These are phyloP conservation scores for Mormyrus iriodes DNA, from an alignment of 2,113 vertebrate genomes.

Conservation along the genomic window DNA sequence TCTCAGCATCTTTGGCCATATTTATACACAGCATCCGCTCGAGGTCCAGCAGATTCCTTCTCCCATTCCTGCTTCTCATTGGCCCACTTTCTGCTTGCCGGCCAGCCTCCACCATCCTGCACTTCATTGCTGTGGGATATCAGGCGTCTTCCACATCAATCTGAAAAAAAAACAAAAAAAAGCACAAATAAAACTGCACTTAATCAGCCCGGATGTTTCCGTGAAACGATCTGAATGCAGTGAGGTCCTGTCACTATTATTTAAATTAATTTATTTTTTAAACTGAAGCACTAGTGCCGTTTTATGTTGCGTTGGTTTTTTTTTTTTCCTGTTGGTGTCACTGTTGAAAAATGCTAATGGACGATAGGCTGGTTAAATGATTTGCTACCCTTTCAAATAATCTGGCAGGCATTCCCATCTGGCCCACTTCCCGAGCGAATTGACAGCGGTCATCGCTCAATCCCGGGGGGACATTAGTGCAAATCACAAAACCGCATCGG, in stretches of 20 bases:
- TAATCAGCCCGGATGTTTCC: conserved; percentile 36
- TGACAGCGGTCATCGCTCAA: conserved; percentile 59
- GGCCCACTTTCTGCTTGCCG: neutral
- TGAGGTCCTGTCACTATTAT: conserved; percentile 32
- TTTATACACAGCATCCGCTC: conserved; percentile 31
- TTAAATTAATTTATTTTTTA: conserved; percentile 12
- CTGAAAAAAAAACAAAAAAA: neutral
- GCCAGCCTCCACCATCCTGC: neutral
- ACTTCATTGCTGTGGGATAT: neutral
- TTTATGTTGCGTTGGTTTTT: conserved; percentile 44
- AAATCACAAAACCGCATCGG: conserved; percentile 55
- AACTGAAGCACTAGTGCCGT: conserved; percentile 44
- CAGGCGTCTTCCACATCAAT: neutral
- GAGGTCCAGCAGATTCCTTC: neutral
- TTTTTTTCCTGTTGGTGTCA: conserved; percentile 22
- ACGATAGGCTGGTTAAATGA: conserved; percentile 53
- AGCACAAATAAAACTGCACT: conserved; percentile 19
- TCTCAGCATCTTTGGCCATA: conserved; percentile 31
- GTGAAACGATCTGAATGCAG: conserved; percentile 38
- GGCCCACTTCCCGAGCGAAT: conserved; percentile 51
- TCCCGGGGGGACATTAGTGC: conserved; percentile 55
- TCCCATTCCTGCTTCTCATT: neutral
- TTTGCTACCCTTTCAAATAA: conserved; percentile 63
- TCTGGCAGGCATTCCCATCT: conserved; percentile 64
- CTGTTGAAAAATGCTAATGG: conserved; percentile 57